A percentile compares a stretch with the other conserved stretches of the same genome.
Conservation (phyloP, 2,113 vertebrate genomes). For the Proterorhinus semilunaris region DNA sequence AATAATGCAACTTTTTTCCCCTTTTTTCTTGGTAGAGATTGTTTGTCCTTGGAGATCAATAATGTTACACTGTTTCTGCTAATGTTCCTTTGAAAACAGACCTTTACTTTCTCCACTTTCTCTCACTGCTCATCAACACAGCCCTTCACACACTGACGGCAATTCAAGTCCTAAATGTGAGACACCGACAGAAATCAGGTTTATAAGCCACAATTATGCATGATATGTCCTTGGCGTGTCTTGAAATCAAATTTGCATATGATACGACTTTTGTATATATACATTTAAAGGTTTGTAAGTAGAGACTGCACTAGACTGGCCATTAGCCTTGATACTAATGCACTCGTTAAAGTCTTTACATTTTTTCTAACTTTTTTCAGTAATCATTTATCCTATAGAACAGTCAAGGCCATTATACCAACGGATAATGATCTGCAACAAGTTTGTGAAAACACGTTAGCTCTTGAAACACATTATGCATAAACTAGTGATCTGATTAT, state of each 20-base stretch:
- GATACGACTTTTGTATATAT: not conserved
- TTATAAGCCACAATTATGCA: too few species aligned
- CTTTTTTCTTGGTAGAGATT: too few species aligned
- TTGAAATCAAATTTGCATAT: constrained; percentile 2
- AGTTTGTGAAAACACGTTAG: constrained; percentile 20
- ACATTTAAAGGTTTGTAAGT: not conserved
- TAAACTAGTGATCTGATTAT: too few species aligned
- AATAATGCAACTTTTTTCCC: too few species aligned
- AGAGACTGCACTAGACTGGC: not conserved
- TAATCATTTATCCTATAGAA: constrained; percentile 19
- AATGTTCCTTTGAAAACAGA: too few species aligned
- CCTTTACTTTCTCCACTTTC: too few species aligned
- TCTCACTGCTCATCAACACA: too few species aligned
- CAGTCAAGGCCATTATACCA: constrained; percentile 27
- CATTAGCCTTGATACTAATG: not conserved
- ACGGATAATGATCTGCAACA: constrained; percentile 10
- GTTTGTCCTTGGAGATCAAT: too few species aligned
- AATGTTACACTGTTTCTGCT: too few species aligned
- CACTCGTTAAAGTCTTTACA: constrained; percentile 5
- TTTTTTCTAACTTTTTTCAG: not conserved
- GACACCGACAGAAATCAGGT: too few species aligned
- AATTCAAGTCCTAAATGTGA: too few species aligned
- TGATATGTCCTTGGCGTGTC: not conserved
- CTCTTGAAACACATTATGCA: not conserved
- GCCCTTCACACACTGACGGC: too few species aligned